Evolutionary conservation across 2,113 vertebrate genomes (phyloP), one percentile per base, ranked within the genome.

Genomic region (Orycteropus afer): DNA sequence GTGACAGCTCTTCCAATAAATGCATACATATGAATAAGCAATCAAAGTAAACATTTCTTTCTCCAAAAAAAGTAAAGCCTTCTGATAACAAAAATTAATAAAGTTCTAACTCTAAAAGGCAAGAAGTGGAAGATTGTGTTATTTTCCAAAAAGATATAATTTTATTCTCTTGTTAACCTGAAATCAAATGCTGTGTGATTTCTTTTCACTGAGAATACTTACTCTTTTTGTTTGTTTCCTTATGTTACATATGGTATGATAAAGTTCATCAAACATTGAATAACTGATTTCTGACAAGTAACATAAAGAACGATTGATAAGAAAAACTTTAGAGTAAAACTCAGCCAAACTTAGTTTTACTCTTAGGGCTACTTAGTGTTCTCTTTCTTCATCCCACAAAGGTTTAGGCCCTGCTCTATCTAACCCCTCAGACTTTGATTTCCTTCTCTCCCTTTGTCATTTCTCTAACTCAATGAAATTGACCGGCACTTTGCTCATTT

Each of bases 11-110:
- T 96, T n/a, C 67, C 51, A 20, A 76, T 89, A 94, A 97, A 94
- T 91, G 69, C 85, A 93, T 85, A 86, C 53, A 89, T 90, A 90
- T 96, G 95, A 97, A 97, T 97, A 95, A 93, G 93, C 90, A 97
- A 97, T 97, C 94, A 96, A 95, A 92, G 76, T 69, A 32, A 27
- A 77, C 77, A 84, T 80, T 87, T 81, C 40, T 74, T 85, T 49
- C 12, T 32, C 55, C 79, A 5, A 2, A 49, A n/a, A 93, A 95
- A 71, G 49, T 86, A 91, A 93, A 96, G 63, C 5, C 32, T 57
- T 90, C 74, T 88, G 61, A 93, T 82, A 94, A 89, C 61, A 94
- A 94, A 96, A 95, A 93, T 79, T 92, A 92, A 80, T 95, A 51
- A 95, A 32, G 22, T 79, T 92, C 29, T 83, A 90, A 80, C 55